Evolutionary conservation across 2,113 vertebrate species (phyloP).

Genomic region (Aix galericulata): DNA sequence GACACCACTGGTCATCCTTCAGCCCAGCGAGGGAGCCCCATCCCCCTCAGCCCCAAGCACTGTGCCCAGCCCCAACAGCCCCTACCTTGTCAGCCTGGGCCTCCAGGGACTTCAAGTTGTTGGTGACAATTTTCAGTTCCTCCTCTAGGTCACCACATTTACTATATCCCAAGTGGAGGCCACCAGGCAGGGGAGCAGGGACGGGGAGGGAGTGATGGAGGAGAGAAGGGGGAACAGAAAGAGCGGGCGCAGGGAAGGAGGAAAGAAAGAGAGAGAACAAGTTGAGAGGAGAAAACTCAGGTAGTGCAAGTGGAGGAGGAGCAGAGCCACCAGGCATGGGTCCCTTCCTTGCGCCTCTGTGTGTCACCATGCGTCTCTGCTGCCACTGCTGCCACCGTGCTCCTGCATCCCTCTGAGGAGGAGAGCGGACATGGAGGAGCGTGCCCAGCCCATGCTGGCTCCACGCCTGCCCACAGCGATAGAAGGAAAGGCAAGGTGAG

Average conservation of each 20-base stretch:
- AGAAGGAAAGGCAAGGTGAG: neutral
- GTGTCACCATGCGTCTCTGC: no score
- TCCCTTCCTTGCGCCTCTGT: neutral
- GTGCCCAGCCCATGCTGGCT: neutral
- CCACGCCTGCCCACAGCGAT: no score
- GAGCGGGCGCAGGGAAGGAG: neutral
- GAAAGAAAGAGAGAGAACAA: constrained; percentile 33
- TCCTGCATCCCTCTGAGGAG: neutral
- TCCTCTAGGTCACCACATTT: constrained; percentile 99
- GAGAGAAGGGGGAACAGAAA: constrained; percentile 13
- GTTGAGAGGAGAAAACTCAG: constrained; percentile 51
- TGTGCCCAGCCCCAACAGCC: neutral
- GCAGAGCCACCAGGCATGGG: neutral
- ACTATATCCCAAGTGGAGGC: constrained; percentile 78
- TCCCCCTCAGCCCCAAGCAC: rapidly evolving
- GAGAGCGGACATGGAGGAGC: neutral
- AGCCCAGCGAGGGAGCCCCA: neutral
- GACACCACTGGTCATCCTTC: neutral
- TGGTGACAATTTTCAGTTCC: constrained; percentile 99
- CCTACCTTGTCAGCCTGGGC: constrained; percentile 98
- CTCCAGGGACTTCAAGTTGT: constrained; percentile 99
- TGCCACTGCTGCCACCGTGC: neutral
- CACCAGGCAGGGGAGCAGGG: neutral
- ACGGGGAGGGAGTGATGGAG: neutral
- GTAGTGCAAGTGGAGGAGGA: constrained; percentile 56